Conservation (phyloP, 2,113 vertebrate genomes). For the Emydura subglobosa region DNA sequence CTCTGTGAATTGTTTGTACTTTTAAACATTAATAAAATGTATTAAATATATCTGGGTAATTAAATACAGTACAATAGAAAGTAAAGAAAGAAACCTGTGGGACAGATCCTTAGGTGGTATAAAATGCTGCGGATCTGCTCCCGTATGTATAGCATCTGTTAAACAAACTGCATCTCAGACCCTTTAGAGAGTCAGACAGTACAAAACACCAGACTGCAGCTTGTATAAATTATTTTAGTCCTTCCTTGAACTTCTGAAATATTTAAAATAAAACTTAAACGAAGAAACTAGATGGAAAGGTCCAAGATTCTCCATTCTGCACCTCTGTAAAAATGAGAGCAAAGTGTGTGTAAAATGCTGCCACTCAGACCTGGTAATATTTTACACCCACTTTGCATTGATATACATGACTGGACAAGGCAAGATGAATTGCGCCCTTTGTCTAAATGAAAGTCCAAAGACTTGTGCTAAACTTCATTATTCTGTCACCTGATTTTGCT, state of each 20-base stretch:
- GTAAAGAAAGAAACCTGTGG: neutral
- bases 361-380: neutral
- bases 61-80: neutral
- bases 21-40: too few species aligned
- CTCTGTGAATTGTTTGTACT: too few species aligned
- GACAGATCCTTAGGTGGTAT: constrained; percentile 15
- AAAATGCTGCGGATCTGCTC: constrained; percentile 2
- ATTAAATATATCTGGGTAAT: neutral
- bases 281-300: constrained; percentile 15
- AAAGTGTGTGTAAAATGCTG: neutral
- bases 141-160: neutral
- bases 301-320: neutral
- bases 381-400: neutral
- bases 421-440: neutral
- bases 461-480: neutral
- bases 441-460: rapidly evolving
- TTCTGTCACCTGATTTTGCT: neutral
- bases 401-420: neutral
- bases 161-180: constrained; percentile 23
- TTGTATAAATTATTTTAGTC: constrained; percentile 13
- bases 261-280: too few species aligned
- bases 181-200: neutral
- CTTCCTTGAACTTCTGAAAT: neutral
- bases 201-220: neutral
- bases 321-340: neutral